phyloP scores from a whole-genome alignment of 2,888 invertebrate species.

The Protonemura montana region DNA sequence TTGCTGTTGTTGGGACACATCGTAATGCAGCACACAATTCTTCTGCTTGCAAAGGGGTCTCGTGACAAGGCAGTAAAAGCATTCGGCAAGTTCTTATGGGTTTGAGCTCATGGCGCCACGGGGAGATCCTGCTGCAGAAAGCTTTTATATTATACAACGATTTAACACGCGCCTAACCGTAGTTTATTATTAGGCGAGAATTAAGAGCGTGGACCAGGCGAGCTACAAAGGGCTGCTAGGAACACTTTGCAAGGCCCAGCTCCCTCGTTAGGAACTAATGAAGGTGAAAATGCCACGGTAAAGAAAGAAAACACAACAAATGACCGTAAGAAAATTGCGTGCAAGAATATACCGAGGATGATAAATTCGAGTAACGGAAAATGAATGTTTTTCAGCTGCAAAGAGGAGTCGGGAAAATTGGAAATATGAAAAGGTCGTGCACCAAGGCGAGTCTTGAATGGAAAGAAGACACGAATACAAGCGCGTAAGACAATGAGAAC shows the following conservation, averaged over 20 bases:
- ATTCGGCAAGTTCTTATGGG: neutral
- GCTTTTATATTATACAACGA: constrained; percentile 27
- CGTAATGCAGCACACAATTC: too few species aligned
- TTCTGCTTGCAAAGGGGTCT: too few species aligned
- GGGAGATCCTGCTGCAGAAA: neutral
- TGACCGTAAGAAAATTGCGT: constrained; percentile 34
- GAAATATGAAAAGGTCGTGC: constrained; percentile 31
- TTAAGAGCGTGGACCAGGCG: too few species aligned
- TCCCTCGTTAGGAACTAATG: neutral
- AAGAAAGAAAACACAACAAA: constrained; percentile 26
- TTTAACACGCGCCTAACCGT: constrained; percentile 35
- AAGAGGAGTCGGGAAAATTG: constrained; percentile 22
- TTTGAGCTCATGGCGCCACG: neutral
- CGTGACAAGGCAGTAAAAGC: too few species aligned
- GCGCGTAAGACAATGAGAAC: constrained; percentile 34
- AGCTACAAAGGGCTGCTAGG: too few species aligned
- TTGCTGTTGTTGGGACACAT: too few species aligned
- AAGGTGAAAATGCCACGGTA: neutral
- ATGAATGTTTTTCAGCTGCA: constrained; percentile 29
- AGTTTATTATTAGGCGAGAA: constrained; percentile 35
- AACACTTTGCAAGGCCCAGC: constrained; percentile 9
- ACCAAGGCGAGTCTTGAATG: constrained; percentile 15
- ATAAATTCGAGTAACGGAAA: constrained; percentile 36
- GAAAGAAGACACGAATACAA: constrained; percentile 14
- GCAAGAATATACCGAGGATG: constrained; percentile 5